phyloP scores from a whole-genome alignment of 2,797 vertebrate genomes.

The Malacoraja senta region DNA sequence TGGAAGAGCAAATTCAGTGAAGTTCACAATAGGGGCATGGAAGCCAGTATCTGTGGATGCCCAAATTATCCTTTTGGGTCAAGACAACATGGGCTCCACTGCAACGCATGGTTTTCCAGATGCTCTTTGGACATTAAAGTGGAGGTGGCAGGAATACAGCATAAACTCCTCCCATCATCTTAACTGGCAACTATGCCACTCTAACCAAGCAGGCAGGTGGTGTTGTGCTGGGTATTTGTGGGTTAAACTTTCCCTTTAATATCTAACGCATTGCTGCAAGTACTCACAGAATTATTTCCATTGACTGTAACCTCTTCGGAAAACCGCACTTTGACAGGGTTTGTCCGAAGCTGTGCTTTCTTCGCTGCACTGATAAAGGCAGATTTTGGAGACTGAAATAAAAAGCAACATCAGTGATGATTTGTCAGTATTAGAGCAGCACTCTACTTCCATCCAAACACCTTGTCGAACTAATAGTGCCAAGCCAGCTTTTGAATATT shows the following conservation, averaged over 20 bases:
- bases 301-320: slow-evolving; percentile 93
- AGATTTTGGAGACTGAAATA: slow-evolving; percentile 84
- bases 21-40: not conserved
- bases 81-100: not conserved
- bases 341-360: slow-evolving; percentile 88
- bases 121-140: not conserved
- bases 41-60: not conserved
- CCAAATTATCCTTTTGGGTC: not conserved
- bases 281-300: slow-evolving; percentile 60
- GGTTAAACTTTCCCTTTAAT: not conserved
- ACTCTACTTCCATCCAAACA: not conserved
- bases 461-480: not conserved
- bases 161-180: not conserved
- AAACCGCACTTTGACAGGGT: slow-evolving; percentile 92
- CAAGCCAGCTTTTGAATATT: not conserved
- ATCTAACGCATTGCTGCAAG: not conserved
- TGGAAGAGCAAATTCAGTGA: not conserved
- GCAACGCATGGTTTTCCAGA: not conserved
- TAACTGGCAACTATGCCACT: not conserved
- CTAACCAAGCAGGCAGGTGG: too few species aligned
- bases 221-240: not conserved
- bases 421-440: not conserved
- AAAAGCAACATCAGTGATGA: slow-evolving; percentile 43
- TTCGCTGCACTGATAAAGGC: slow-evolving; percentile 97
- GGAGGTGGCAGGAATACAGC: not conserved